phyloP scores from a whole-genome alignment of 2,888 invertebrate species.

The Formica aserva region DNA sequence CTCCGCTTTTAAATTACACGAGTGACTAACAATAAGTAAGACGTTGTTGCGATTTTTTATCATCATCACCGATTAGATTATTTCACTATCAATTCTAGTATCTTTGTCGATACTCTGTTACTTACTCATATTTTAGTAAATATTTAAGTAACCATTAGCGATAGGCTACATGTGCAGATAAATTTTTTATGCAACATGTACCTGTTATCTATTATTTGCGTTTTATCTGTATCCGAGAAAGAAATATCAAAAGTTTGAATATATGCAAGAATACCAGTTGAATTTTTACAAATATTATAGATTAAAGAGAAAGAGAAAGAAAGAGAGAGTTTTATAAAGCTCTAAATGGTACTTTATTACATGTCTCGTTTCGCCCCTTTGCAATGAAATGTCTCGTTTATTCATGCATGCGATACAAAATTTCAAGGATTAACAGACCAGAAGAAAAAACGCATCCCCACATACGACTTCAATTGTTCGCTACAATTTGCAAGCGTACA shows the following conservation, averaged over 20 bases:
- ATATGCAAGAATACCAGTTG: background rate
- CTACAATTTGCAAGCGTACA: slow-evolving; percentile 55
- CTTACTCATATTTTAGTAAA: background rate
- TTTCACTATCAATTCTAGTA: slow-evolving; percentile 4
- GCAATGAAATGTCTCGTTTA: slow-evolving; percentile 52
- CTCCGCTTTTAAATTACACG: slow-evolving; percentile 25
- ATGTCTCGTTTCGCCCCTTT: slow-evolving; percentile 3
- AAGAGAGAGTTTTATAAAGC: background rate
- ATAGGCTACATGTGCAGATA: background rate
- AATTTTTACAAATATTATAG: no score
- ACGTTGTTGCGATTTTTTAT: slow-evolving; percentile 11
- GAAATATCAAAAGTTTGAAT: background rate
- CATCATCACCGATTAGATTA: slow-evolving; percentile 28
- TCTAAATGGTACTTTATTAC: background rate
- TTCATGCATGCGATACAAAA: slow-evolving; percentile 56
- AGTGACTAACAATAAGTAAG: slow-evolving; percentile 29
- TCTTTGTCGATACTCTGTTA: slow-evolving; percentile 13
- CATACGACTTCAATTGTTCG: slow-evolving; percentile 47
- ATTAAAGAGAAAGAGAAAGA: background rate
- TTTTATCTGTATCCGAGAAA: background rate
- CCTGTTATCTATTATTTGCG: background rate
- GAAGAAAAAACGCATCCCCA: slow-evolving; percentile 43
- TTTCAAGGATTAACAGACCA: slow-evolving; percentile 52
- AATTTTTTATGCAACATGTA: background rate
- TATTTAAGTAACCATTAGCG: background rate